phyloP scores from a whole-genome alignment of 2,888 invertebrate genomes.

The Catocala sponsa region DNA sequence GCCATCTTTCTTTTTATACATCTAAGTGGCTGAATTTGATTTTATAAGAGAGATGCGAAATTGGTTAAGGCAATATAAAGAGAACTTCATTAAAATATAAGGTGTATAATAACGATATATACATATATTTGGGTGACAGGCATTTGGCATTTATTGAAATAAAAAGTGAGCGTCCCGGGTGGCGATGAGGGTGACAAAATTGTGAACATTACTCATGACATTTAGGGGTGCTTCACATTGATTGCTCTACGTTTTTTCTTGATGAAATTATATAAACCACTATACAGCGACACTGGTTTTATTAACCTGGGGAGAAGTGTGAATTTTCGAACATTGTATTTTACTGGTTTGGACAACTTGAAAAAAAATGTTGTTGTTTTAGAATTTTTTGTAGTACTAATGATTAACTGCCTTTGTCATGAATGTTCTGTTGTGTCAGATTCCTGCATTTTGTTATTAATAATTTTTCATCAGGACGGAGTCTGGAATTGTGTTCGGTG shows the following conservation, averaged over 20 bases:
- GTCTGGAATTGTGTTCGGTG: too few relatives aligned
- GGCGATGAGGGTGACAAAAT: conserved; percentile 61
- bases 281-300: conserved; percentile 17
- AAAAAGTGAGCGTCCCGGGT: conserved; percentile 55
- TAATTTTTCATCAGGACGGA: too few relatives aligned
- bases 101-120: conserved; percentile 39
- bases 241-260: conserved; percentile 49
- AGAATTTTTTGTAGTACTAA: too few relatives aligned
- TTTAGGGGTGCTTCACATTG: conserved; percentile 54
- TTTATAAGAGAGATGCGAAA: conserved; percentile 13
- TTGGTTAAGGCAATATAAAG: conserved; percentile 26
- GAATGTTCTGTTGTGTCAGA: too few relatives aligned
- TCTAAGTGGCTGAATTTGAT: neutral
- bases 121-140: conserved; percentile 43
- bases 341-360: too few relatives aligned
- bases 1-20: too few relatives aligned
- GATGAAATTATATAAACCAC: conserved; percentile 38
- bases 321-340: neutral
- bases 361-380: too few relatives aligned
- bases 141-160: conserved; percentile 58
- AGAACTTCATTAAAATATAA: conserved; percentile 45
- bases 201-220: conserved; percentile 63
- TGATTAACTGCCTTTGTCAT: too few relatives aligned
- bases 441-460: too few relatives aligned
- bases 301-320: neutral